Evolutionary conservation across 2,797 vertebrate genomes (phyloP), one percentile per base, ranked within the genome.

Genomic region (Myotis planiceps): DNA sequence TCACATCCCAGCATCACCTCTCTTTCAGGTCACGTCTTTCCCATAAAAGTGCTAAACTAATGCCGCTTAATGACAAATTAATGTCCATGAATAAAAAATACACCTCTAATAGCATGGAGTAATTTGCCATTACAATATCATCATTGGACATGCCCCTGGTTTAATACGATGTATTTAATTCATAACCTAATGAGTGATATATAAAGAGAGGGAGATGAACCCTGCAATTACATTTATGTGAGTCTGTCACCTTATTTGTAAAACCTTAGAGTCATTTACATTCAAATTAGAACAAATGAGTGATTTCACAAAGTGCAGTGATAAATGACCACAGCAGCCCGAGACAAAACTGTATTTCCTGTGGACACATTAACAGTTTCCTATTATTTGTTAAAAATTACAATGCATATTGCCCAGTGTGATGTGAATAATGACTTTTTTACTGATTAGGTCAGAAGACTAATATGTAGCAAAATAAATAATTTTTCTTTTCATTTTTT

Each of bases 121-220:
- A 99, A 99, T 99, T 99, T 99, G 98, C 99, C 99, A 99, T 99
- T 99, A 99, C 99, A 99, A 99, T 99, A 99, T 99, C 99, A 99
- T 99, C 98, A 99, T 99, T 99, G 99, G 99, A 99, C 99, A 99
- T 99, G 99, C 99, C 99, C 98, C 99, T 99, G 98, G 99, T 99
- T 99, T 99, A 99, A 99, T 99, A 99, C 97, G 99, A 99, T 99
- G 99, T 99, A 99, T 99, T 99, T 99, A 99, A 99, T 99, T 99
- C 99, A 99, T 99, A 99, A 99, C 98, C 99, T 99, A 99, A 99
- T 99, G 99, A 99, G 98, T 99, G 99, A 99, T 99, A 99, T 99
- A 99, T 99, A 99, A 99, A 99, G 99, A 99, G 98, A 99, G 98
- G 98, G 98, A 99, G 99, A 99, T 99, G 98, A 99, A 99, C 99